A percentile compares a stretch with the other conserved stretches of the same genome.
Conservation (phyloP, 2,888 invertebrate species). For the Suillia variegata region DNA sequence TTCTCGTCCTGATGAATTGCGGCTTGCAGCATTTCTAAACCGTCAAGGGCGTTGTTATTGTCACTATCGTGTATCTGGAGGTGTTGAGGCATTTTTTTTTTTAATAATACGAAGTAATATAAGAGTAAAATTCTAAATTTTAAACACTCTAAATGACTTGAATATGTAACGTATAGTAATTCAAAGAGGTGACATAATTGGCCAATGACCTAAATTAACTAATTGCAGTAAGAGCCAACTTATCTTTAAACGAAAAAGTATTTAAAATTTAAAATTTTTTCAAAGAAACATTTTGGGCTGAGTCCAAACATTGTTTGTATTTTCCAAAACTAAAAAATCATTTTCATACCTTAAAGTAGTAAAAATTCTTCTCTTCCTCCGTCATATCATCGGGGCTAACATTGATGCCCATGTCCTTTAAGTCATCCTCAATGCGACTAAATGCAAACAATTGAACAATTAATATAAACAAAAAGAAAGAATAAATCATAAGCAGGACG, state of each 20-base stretch:
- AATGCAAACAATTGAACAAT: slow-evolving; percentile 27
- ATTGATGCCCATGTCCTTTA: slow-evolving; percentile 69
- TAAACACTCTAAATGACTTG: too few relatives aligned
- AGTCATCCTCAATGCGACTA: slow-evolving; percentile 82
- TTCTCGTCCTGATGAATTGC: slow-evolving; percentile 65
- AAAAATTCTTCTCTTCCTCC: slow-evolving; percentile 71
- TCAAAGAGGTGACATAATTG: too few relatives aligned
- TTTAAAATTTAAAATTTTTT: too few relatives aligned
- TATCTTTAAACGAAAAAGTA: too few relatives aligned
- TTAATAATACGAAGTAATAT: slow-evolving; percentile 74
- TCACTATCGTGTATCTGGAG: slow-evolving; percentile 80
- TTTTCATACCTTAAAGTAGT: slow-evolving; percentile 56
- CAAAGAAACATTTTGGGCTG: too few relatives aligned
- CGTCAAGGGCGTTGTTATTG: slow-evolving; percentile 87
- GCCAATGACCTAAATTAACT: too few relatives aligned
- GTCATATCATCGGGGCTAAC: slow-evolving; percentile 73
- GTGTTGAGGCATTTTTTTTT: too few relatives aligned
- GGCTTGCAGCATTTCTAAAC: slow-evolving; percentile 80
- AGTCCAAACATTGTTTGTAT: too few relatives aligned
- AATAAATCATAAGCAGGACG: too few relatives aligned
- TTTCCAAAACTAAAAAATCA: too few relatives aligned
- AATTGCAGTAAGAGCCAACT: too few relatives aligned
- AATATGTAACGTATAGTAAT: too few relatives aligned
- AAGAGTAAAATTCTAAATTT: neutral
- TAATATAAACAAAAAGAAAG: neutral